Percentiles rank a stretch among this genome's conserved stretches.
Evolutionary conservation across 2,888 invertebrate genomes (phyloP).

Genomic region (Argynnis bischoffii): DNA sequence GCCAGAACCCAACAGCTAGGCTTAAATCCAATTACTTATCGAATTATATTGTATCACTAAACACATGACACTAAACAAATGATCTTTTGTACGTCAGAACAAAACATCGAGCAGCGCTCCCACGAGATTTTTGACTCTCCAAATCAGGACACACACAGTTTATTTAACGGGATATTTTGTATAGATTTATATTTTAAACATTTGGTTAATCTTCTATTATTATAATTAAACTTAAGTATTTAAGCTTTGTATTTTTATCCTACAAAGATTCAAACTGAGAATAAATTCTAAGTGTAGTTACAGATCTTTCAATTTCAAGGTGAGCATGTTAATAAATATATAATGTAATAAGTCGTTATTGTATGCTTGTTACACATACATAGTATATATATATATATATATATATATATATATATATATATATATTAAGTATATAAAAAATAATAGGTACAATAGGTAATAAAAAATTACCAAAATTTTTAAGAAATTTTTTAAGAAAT

Average conservation of each 20-base stretch:
- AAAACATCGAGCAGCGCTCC: conserved; percentile 55
- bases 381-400: too few relatives aligned
- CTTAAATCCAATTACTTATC: conserved; percentile 72
- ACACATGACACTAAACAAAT: conserved; percentile 60
- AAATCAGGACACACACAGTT: conserved; percentile 49
- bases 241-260: too few relatives aligned
- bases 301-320: conserved; percentile 71
- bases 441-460: too few relatives aligned
- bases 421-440: too few relatives aligned
- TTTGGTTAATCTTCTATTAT: too few relatives aligned
- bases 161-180: conserved; percentile 40
- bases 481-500: too few relatives aligned
- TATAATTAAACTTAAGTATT: background rate
- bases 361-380: background rate
- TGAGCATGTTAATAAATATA: conserved; percentile 58
- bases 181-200: background rate
- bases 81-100: conserved; percentile 49
- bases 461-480: too few relatives aligned
- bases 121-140: conserved; percentile 61
- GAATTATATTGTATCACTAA: conserved; percentile 60
- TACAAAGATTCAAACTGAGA: background rate
- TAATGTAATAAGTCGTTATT: background rate
- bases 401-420: too few relatives aligned
- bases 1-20: conserved; percentile 42
- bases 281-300: conserved; percentile 42